Evolutionary conservation across 2,113 vertebrate genomes (phyloP), one percentile per base, ranked within the genome.

Genomic region (Patagioenas fasciata): DNA sequence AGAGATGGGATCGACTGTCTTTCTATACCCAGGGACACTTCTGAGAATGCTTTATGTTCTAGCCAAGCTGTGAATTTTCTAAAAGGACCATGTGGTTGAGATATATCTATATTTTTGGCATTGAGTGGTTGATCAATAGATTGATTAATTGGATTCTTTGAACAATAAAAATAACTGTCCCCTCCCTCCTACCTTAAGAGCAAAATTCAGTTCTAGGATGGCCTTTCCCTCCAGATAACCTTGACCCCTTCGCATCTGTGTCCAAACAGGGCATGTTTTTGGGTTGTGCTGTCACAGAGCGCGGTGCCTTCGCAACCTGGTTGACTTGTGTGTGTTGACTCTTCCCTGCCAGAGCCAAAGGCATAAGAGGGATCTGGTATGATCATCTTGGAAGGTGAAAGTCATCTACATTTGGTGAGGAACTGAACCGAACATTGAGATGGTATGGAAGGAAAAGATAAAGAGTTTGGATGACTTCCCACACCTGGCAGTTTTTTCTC

Each of bases 51-150:
- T 92, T 92, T 94, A 50, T 40, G 42, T 69, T 69, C 80, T 82
- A 69, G 83, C 67, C 48, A 91, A 96, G 86, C 96, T 97, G 96
- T 96, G 96, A 97, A 94, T 96, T 97, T 96, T 91, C 81, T 96
- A 92, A 90, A 88, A 93, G 83, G 84, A 90, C 53, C 90, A 1
- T 89, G 69, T n/a, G 73, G 60, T 72, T 81, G 78, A 81, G 85
- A 88, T 71, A 85, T 38, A 95, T 25, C 50, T 95, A 44, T 96
- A 90, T 96, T 97, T 96, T 97, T 92, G 79, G 25, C 86, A 79
- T 38, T 13, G 29, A 88, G 32, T 56, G 51, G 47, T 15, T 66
- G 78, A 53, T 34, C 25, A 48, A 47, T 36, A 31, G 70, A 47
- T 40, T 44, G 79, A 83, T 51, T 48, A 2, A 42, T 48, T 66